Evolutionary conservation across 2,113 vertebrate species (phyloP), one percentile per base, ranked within the genome.

Genomic region (Mola mola): DNA sequence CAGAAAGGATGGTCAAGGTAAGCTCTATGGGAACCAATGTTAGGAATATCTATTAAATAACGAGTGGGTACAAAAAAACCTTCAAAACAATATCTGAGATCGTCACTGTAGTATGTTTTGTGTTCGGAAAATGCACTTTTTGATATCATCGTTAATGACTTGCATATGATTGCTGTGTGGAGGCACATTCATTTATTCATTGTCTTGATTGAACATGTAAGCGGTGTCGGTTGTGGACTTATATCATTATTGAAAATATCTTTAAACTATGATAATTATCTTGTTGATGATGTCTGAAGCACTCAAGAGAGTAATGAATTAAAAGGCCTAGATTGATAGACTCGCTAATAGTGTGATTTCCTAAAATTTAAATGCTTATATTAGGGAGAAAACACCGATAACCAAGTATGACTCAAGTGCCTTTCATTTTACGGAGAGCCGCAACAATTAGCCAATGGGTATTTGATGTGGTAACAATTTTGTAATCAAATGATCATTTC

Each of bases 1-100:
- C 25, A 81, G 86, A 68, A 85, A 86, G 7, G 84, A 90, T 38
- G 81, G 84, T 62, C 89, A 90, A 90, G 93, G 93, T 93, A 85
- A 90, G 87, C 3, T 1, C 40, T 28, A 8, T 6, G 2, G 4
- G 9, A 20, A 10, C 16, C 33, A 3, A 25, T 51, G 31, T 21
- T 15, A 52, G 72, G 33, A 66, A 37, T 26, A 31, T 47, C 11
- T 40, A 5, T 68, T 40, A 10, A 21, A 63, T 25, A 36, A 43
- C 26, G 13, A 3, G 6, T 41, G 22, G 8, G n/a, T 34, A 34
- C n/a, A n/a, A n/a, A n/a, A n/a, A n/a, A n/a, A n/a, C n/a, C 5
- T 10, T 33, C 29, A 33, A 33, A 33, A 38, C 2, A 44, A n/a
- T 25, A 26, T 26, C 22, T 25, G 13, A 41, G n/a, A 41, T 41